phyloP scores from a whole-genome alignment of 2,797 vertebrate genomes.

The Enteromius radiatus region DNA sequence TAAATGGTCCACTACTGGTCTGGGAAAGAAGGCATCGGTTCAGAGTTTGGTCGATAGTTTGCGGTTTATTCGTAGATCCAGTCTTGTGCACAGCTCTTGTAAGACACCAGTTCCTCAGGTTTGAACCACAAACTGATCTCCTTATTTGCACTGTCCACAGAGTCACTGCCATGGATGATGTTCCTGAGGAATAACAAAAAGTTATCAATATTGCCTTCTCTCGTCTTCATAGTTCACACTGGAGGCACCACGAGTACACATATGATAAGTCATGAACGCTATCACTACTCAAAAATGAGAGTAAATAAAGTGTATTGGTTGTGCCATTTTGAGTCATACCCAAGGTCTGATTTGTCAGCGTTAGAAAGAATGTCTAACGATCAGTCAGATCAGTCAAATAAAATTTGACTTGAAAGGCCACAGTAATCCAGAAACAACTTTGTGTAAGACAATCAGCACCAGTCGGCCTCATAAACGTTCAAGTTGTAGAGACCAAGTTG shows the following conservation, averaged over 20 bases:
- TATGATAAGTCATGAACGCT: not conserved
- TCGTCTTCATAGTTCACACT: not conserved
- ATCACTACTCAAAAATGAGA: no score
- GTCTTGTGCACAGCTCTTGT: slow-evolving; percentile 75
- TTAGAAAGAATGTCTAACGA: not conserved
- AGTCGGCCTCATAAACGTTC: not conserved
- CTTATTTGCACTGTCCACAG: slow-evolving; percentile 85
- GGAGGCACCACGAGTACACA: not conserved
- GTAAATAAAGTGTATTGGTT: no score
- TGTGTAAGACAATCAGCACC: not conserved
- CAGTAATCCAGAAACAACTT: not conserved
- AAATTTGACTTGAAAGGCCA: not conserved
- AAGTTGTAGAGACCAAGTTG: not conserved
- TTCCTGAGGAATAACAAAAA: slow-evolving; percentile 77
- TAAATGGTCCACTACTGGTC: slow-evolving; percentile 3
- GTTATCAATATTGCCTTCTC: not conserved
- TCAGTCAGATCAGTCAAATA: not conserved
- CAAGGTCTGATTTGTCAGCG: not conserved
- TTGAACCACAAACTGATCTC: slow-evolving; percentile 90
- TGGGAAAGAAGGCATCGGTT: not conserved
- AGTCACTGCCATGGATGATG: slow-evolving; percentile 94
- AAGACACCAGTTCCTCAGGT: slow-evolving; percentile 82
- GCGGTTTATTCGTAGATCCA: slow-evolving; percentile 85
- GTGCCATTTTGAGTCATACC: not conserved
- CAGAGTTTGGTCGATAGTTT: not conserved